Percentiles rank a stretch among this genome's conserved stretches.
phyloP scores from a whole-genome alignment of 2,113 vertebrate genomes.

The Noturus placidus region DNA sequence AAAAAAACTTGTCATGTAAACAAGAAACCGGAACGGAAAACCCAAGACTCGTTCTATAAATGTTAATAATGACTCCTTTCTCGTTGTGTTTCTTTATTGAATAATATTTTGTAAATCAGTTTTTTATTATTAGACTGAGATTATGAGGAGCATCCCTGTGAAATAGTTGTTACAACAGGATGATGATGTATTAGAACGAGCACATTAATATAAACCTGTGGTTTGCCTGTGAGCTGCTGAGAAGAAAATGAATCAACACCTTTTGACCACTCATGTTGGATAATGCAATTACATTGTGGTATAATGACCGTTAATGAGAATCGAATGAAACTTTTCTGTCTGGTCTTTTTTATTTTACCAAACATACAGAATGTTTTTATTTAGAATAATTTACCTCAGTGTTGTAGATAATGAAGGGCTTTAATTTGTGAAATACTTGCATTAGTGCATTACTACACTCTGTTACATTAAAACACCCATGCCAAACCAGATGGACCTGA shows the following conservation, averaged over 20 bases:
- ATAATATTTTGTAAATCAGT: not conserved
- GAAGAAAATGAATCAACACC: not conserved
- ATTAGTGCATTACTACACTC: conserved; percentile 5
- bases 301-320: not conserved
- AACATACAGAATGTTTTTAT: not conserved
- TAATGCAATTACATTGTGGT: not conserved
- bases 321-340: not conserved
- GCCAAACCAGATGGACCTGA: not conserved
- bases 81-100: not conserved
- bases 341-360: not conserved
- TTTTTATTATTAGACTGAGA: conserved; percentile 1
- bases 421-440: not conserved
- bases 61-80: not conserved
- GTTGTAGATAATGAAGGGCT: not conserved
- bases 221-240: not conserved
- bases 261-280: not conserved
- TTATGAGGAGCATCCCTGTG: not conserved
- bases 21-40: no score
- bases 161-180: not conserved
- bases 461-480: conserved; percentile 6
- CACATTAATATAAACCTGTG: not conserved
- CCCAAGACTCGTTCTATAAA: not conserved
- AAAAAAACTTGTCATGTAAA: not conserved
- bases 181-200: not conserved
- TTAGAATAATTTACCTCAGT: conserved; percentile 14